Evolutionary conservation across 2,113 vertebrate genomes (phyloP).

Genomic region (Bagarius yarrelli): DNA sequence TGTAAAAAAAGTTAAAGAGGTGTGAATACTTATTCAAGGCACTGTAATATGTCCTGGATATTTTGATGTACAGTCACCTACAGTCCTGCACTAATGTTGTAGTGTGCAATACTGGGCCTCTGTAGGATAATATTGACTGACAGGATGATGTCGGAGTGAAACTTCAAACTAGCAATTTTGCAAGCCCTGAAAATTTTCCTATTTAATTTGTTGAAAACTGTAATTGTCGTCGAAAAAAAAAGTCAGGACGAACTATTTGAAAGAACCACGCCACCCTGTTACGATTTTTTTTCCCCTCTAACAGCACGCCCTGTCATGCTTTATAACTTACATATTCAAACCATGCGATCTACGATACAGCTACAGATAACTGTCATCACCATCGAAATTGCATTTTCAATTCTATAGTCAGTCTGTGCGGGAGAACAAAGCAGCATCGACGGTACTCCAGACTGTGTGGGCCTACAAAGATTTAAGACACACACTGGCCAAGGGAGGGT

Average conservation of each 20-base stretch:
- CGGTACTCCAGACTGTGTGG: constrained; percentile 95
- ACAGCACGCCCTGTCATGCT: no score
- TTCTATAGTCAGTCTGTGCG: constrained; percentile 68
- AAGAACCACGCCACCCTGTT: not conserved
- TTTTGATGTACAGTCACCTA: no score
- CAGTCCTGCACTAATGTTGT: no score
- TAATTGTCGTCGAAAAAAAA: not conserved
- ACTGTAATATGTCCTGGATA: no score
- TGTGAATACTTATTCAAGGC: no score
- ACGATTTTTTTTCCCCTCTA: not conserved
- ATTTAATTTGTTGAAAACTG: not conserved
- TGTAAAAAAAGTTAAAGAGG: no score
- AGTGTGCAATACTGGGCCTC: no score
- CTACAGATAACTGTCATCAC: not conserved
- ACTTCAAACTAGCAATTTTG: no score
- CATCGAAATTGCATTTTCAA: constrained; percentile 18
- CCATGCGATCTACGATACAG: not conserved
- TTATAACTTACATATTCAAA: not conserved
- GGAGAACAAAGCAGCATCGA: constrained; percentile 90
- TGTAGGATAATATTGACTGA: no score
- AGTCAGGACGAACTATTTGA: not conserved
- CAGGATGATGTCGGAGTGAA: no score
- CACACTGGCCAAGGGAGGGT: constrained; percentile 85
- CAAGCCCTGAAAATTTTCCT: not conserved
- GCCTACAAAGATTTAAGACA: constrained; percentile 89